phyloP scores from a whole-genome alignment of 2,888 invertebrate species.

The Clostera curtula region DNA sequence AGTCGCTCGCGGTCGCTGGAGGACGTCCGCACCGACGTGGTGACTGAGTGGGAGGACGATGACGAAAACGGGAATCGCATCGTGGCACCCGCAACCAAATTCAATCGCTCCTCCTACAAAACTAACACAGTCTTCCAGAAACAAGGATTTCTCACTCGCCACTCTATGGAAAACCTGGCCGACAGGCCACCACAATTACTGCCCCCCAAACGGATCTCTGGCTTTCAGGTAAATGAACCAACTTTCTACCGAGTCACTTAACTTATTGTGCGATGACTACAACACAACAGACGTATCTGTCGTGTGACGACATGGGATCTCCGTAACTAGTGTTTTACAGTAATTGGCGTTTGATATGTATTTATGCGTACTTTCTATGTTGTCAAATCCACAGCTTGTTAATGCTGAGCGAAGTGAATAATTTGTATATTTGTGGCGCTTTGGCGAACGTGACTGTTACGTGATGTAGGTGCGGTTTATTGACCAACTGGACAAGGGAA shows the following conservation, averaged over 20 bases:
- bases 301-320: constrained; percentile 23
- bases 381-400: constrained; percentile 38
- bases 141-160: constrained; percentile 70
- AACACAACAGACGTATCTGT: constrained; percentile 30
- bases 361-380: constrained; percentile 54
- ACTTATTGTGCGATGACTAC: constrained; percentile 36
- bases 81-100: constrained; percentile 65
- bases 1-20: constrained; percentile 82
- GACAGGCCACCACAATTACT: constrained; percentile 69
- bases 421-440: constrained; percentile 28
- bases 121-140: constrained; percentile 50
- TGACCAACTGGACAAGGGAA: no score
- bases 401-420: constrained; percentile 47
- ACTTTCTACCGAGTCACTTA: constrained; percentile 50
- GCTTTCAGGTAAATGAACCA: constrained; percentile 69
- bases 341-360: constrained; percentile 22
- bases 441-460: constrained; percentile 34
- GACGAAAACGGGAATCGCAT: constrained; percentile 78
- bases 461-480: constrained; percentile 18
- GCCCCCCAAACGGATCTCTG: constrained; percentile 69
- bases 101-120: constrained; percentile 58
- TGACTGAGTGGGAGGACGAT: constrained; percentile 78
- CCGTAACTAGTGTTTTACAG: constrained; percentile 24
- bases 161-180: constrained; percentile 82
- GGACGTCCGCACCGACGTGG: constrained; percentile 80